These are phyloP conservation scores for Agelaius tricolor DNA, from an alignment of 2,113 vertebrate species.

Conservation along the genomic window DNA sequence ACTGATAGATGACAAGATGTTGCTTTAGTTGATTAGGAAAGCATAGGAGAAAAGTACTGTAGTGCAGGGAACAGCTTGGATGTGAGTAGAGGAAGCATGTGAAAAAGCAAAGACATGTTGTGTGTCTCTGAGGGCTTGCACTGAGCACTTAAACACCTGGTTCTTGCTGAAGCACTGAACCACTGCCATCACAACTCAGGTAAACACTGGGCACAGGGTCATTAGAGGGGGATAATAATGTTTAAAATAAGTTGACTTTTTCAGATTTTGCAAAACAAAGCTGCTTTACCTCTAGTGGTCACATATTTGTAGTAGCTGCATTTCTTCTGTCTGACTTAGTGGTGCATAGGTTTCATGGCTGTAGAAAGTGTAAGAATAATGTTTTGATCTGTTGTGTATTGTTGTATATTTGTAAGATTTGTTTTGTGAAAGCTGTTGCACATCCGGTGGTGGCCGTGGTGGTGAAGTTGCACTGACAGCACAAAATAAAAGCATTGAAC, in stretches of 20 bases:
- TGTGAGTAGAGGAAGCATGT: background rate
- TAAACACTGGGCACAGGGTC: background rate
- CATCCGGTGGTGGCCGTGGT: slow-evolving; percentile 54
- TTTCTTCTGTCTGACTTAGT: background rate
- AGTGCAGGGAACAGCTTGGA: background rate
- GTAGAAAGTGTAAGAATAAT: background rate
- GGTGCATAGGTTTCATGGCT: background rate
- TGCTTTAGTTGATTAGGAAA: background rate
- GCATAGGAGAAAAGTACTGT: background rate
- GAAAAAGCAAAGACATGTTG: background rate
- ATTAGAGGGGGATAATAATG: background rate
- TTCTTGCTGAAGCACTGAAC: background rate
- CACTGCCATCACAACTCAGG: background rate
- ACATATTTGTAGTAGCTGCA: background rate
- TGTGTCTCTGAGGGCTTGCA: background rate
- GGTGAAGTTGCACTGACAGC: slow-evolving; percentile 59
- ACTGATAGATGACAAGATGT: background rate
- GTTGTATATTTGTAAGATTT: background rate
- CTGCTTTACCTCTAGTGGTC: background rate
- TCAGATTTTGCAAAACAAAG: background rate
- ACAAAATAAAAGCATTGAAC: slow-evolving; percentile 80
- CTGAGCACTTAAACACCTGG: background rate
- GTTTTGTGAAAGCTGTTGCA: slow-evolving; percentile 49
- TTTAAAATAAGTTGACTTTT: background rate
- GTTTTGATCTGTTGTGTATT: background rate